Percentiles rank a stretch among this genome's conserved stretches.
These are phyloP conservation scores for Mionectes olivaceus DNA, from an alignment of 2,797 vertebrate genomes.

Conservation along the genomic window DNA sequence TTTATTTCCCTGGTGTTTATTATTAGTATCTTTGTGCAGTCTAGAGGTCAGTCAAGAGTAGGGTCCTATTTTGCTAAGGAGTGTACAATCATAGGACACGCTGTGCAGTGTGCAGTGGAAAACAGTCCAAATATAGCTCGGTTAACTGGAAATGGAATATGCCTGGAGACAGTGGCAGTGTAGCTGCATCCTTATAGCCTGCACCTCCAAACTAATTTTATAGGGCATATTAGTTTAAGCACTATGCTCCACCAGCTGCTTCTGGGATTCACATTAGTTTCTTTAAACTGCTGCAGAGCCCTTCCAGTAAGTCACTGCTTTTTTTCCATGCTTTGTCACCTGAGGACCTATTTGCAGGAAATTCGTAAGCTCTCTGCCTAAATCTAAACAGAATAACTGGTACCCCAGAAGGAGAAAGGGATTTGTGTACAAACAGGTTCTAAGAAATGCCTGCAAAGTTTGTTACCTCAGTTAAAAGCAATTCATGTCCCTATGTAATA, in stretches of 20 bases:
- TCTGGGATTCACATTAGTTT: background rate
- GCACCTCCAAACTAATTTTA: background rate
- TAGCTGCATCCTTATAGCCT: background rate
- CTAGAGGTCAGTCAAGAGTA: background rate
- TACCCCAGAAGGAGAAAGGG: background rate
- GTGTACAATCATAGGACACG: background rate
- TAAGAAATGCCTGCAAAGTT: background rate
- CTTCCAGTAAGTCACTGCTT: background rate
- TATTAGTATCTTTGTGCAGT: background rate
- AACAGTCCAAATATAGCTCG: background rate
- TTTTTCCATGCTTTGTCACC: background rate
- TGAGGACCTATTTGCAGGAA: background rate
- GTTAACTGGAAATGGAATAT: background rate
- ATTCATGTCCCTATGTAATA: background rate
- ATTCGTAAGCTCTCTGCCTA: background rate
- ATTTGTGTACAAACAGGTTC: background rate
- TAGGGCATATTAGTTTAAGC: background rate
- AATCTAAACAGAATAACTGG: background rate
- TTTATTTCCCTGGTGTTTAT: constrained; percentile 11
- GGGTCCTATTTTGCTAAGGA: background rate
- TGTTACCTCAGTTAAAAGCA: background rate
- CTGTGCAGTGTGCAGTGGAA: background rate
- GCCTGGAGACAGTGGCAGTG: background rate
- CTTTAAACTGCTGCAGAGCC: background rate
- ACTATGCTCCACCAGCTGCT: background rate